Evolutionary conservation across 2,888 invertebrate genomes (phyloP).

Genomic region (Aricia artaxerxes): DNA sequence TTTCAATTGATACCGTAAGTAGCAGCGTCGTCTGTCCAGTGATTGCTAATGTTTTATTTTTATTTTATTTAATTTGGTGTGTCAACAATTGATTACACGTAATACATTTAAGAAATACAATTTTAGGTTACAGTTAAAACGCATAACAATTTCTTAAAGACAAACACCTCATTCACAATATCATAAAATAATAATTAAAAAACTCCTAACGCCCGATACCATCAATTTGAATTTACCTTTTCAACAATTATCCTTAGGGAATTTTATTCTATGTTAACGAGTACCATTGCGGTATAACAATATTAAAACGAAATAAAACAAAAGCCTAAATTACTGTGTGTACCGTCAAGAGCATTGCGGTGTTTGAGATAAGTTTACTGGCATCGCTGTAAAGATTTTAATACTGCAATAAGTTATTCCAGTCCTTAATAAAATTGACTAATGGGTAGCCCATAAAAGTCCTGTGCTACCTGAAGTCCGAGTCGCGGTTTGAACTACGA

Average conservation of each 20-base stretch:
- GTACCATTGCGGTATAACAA: neutral
- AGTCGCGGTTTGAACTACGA: no score
- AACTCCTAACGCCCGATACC: no score
- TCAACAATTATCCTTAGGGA: neutral
- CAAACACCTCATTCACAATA: no score
- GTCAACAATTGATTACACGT: no score
- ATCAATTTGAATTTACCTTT: no score
- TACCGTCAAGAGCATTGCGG: neutral
- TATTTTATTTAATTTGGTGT: no score
- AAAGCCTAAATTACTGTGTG: neutral
- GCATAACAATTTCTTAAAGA: no score
- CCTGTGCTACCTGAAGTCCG: slow-evolving; percentile 9
- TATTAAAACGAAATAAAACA: neutral
- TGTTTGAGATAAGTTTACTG: neutral
- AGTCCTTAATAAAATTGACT: slow-evolving; percentile 23
- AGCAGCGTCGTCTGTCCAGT: no score
- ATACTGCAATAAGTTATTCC: slow-evolving; percentile 23
- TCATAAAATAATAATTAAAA: no score
- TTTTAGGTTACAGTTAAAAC: no score
- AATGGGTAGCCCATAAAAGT: neutral
- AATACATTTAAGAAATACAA: no score
- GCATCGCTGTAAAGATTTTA: slow-evolving; percentile 20
- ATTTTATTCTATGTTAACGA: neutral
- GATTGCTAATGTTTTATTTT: no score
- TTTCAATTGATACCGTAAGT: neutral